These are phyloP conservation scores for Microctenopoma stevenorrisi DNA, from an alignment of 2,797 vertebrate genomes.

Conservation along the genomic window DNA sequence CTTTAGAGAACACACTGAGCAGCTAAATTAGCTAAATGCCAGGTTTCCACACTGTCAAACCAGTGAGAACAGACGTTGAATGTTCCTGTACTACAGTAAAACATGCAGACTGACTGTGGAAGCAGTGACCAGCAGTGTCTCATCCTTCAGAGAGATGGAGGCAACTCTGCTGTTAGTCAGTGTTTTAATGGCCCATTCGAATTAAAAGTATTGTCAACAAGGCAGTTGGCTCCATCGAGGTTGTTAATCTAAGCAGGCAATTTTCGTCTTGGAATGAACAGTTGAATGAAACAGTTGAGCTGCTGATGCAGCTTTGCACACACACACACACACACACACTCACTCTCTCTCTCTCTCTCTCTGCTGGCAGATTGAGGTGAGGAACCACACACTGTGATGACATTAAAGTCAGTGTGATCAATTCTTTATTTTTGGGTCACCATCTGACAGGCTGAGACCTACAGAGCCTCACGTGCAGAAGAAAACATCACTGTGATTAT, in stretches of 20 bases:
- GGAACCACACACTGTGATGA: not conserved
- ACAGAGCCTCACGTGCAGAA: slow-evolving; percentile 10
- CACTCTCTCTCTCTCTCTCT: no score
- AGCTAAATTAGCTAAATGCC: no score
- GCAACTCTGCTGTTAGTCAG: slow-evolving; percentile 7
- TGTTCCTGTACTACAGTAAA: not conserved
- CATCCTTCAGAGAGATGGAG: slow-evolving; percentile 31
- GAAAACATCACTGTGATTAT: slow-evolving; percentile 61
- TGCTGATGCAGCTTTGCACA: slow-evolving; percentile 15
- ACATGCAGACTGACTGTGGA: not conserved
- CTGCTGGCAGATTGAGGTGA: slow-evolving; percentile 1
- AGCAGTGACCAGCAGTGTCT: slow-evolving; percentile 14
- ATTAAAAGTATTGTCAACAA: slow-evolving; percentile 52
- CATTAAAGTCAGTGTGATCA: slow-evolving; percentile 13
- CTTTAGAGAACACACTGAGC: no score
- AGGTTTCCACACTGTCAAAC: not conserved
- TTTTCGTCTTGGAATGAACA: slow-evolving; percentile 39
- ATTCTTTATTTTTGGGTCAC: slow-evolving; percentile 39
- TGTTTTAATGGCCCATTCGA: slow-evolving; percentile 50
- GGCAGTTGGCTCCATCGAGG: slow-evolving; percentile 40
- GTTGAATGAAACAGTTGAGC: slow-evolving; percentile 10
- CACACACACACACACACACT: not conserved
- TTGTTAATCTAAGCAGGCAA: slow-evolving; percentile 40
- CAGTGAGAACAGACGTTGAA: not conserved
- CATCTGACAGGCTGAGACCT: slow-evolving; percentile 21